Conservation (phyloP, 1,140 invertebrate genomes). For the Drosophila seguyi region DNA sequence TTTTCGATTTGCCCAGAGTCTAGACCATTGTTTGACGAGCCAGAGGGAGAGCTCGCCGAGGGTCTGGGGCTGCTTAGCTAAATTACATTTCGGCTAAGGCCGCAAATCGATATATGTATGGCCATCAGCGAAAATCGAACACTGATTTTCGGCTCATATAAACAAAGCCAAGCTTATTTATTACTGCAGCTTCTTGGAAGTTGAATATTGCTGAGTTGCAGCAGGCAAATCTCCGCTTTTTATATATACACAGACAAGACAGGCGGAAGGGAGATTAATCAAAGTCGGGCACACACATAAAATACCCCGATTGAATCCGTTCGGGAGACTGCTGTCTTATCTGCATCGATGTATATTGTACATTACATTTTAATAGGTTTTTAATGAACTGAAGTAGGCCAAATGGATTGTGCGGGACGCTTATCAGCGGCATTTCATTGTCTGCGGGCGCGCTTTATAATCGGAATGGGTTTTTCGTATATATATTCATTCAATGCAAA, state of each 20-base stretch:
- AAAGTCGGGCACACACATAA: constrained; percentile 69
- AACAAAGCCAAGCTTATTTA: constrained; percentile 30
- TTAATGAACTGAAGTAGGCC: constrained; percentile 81
- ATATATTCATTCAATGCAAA: constrained; percentile 64
- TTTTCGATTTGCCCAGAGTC: constrained; percentile 78
- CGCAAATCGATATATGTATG: constrained; percentile 44
- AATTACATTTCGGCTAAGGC: constrained; percentile 66
- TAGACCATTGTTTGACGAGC: constrained; percentile 64
- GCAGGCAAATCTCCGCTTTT: constrained; percentile 7
- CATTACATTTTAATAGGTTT: constrained; percentile 76
- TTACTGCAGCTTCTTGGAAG: constrained; percentile 32
- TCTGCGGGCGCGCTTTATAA: constrained; percentile 65
- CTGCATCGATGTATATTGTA: constrained; percentile 30
- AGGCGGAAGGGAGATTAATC: constrained; percentile 62
- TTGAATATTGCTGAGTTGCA: constrained; percentile 43
- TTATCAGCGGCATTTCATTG: constrained; percentile 77
- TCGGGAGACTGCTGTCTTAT: constrained; percentile 35
- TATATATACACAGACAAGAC: neutral
- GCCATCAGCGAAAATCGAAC: constrained; percentile 35
- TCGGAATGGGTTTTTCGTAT: constrained; percentile 78
- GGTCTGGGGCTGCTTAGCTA: constrained; percentile 68
- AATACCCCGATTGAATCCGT: constrained; percentile 44
- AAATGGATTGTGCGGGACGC: constrained; percentile 68
- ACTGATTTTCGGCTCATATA: constrained; percentile 24
- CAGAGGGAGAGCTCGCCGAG: neutral